These are phyloP conservation scores for Heteropelma amictum DNA, from an alignment of 2,888 invertebrate species.

Conservation along the genomic window DNA sequence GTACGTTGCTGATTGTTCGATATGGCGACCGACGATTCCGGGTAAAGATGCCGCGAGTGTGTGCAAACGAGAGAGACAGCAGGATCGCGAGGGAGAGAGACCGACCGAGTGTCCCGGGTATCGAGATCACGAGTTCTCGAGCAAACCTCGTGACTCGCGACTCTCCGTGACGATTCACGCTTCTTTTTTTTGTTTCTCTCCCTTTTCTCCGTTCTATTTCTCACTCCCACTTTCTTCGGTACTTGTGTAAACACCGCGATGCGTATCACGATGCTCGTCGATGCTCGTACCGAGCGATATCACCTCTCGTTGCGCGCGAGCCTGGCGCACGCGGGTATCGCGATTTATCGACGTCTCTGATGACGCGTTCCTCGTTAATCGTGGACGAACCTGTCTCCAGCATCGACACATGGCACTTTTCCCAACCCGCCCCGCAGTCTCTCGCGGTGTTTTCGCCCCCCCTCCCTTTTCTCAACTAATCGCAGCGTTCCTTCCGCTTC, in stretches of 20 bases:
- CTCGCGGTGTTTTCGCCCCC: no score
- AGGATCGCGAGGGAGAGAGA: conserved; percentile 15
- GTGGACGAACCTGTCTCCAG: not conserved
- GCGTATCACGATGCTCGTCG: no score
- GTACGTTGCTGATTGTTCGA: conserved; percentile 25
- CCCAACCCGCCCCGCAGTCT: no score
- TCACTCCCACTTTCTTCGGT: not conserved
- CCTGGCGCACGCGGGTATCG: not conserved
- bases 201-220: not conserved
- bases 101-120: not conserved
- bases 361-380: conserved; percentile 35
- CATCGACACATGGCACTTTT: no score
- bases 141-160: conserved; percentile 60
- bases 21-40: conserved; percentile 48
- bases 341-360: conserved; percentile 57
- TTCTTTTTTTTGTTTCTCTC: conserved; percentile 15
- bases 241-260: no score
- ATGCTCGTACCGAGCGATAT: no score
- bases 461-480: no score
- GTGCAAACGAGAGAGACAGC: not conserved
- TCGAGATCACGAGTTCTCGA: conserved; percentile 44
- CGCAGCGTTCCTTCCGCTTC: no score
- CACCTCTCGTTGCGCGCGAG: not conserved
- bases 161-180: no score
- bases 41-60: conserved; percentile 30